phyloP scores from a whole-genome alignment of 2,888 invertebrate genomes.

The Tineola bisselliella region DNA sequence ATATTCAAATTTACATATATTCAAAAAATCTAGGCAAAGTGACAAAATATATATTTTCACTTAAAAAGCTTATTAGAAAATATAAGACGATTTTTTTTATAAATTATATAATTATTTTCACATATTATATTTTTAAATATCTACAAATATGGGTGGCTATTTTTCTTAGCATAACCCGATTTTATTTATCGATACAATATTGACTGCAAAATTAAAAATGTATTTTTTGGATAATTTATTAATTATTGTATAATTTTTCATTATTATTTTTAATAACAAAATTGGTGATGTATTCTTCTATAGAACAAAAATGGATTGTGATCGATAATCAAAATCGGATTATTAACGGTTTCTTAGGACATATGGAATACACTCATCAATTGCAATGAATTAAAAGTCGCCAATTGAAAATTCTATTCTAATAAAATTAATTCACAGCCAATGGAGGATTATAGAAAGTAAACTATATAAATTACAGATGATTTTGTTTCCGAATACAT shows the following conservation, averaged over 20 bases:
- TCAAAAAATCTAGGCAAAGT: slow-evolving; percentile 49
- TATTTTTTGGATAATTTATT: too few species aligned
- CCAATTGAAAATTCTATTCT: background rate
- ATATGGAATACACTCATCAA: background rate
- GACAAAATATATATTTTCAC: slow-evolving; percentile 30
- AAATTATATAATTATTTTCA: background rate
- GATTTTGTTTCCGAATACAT: too few species aligned
- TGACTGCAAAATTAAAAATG: too few species aligned
- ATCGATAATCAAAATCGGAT: too few species aligned
- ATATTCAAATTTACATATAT: slow-evolving; percentile 40
- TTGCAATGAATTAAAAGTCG: background rate
- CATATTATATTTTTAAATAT: background rate
- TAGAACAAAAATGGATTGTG: too few species aligned
- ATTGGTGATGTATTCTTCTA: too few species aligned
- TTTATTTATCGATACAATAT: too few species aligned
- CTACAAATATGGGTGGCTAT: background rate
- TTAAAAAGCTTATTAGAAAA: slow-evolving; percentile 17
- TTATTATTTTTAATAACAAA: too few species aligned
- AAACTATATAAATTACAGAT: background rate
- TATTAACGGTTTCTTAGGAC: too few species aligned
- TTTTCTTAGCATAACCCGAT: too few species aligned
- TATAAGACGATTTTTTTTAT: slow-evolving; percentile 15
- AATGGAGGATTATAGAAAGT: slow-evolving; percentile 11
- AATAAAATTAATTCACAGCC: slow-evolving; percentile 16
- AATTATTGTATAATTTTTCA: too few species aligned